Percentiles rank a stretch among this genome's conserved stretches.
phyloP scores from a whole-genome alignment of 2,797 vertebrate genomes.

The Crocidura indochinensis region DNA sequence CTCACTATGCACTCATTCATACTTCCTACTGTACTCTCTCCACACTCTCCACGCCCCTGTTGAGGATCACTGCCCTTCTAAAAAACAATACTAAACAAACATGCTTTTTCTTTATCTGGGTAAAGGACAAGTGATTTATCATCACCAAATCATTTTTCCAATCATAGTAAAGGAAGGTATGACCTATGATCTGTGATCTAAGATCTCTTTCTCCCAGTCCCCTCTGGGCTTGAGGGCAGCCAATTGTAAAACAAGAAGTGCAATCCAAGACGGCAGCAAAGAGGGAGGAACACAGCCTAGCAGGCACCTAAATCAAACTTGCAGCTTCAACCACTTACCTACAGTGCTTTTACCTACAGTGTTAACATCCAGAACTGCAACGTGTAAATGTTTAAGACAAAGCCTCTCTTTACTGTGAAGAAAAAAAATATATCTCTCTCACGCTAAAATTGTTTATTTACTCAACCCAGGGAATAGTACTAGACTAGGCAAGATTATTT shows the following conservation, averaged over 20 bases:
- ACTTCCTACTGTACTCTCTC: conserved; percentile 4
- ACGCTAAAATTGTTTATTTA: neutral
- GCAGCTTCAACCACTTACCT: neutral
- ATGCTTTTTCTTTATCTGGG: conserved; percentile 74
- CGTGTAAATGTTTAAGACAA: neutral
- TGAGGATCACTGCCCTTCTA: conserved; percentile 76
- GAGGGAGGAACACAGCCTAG: neutral
- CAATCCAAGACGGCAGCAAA: neutral
- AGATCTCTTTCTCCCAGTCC: conserved; percentile 80
- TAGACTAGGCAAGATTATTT: neutral
- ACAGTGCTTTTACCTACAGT: neutral
- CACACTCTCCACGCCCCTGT: neutral
- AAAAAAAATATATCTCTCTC: neutral
- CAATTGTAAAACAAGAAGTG: conserved; percentile 64
- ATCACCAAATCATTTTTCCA: conserved; percentile 72
- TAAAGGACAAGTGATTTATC: conserved; percentile 74
- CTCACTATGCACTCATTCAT: conserved; percentile 61
- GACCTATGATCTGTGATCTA: conserved; percentile 71
- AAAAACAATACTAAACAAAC: conserved; percentile 79
- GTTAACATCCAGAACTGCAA: neutral
- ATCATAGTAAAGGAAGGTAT: conserved; percentile 67
- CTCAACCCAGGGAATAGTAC: neutral
- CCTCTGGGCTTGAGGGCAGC: conserved; percentile 77
- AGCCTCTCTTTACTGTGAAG: neutral
- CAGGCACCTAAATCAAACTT: neutral